Evolutionary conservation across 2,888 invertebrate species (phyloP).

Genomic region (Emesis furor): DNA sequence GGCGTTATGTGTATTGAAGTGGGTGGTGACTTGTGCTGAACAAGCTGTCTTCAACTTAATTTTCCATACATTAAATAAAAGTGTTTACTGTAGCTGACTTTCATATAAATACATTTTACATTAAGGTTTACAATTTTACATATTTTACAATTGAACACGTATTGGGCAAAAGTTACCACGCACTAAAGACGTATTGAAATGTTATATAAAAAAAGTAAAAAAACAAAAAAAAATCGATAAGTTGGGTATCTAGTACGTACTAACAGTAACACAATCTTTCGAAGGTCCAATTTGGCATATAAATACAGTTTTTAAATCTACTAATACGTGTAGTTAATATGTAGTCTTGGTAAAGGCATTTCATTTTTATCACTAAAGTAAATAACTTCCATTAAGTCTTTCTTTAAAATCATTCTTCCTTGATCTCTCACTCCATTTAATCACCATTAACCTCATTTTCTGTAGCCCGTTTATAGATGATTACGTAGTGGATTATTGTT

Average conservation of each 20-base stretch:
- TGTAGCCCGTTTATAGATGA: constrained; percentile 71
- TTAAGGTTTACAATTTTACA: constrained; percentile 22
- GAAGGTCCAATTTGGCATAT: constrained; percentile 84
- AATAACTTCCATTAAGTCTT: constrained; percentile 83
- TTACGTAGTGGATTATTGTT: constrained; percentile 31
- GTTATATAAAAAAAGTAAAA: constrained; percentile 78
- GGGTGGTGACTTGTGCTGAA: constrained; percentile 60
- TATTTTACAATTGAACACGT: constrained; percentile 5
- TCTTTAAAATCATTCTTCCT: constrained; percentile 83
- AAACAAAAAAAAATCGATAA: constrained; percentile 76
- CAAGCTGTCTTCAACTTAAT: constrained; percentile 30
- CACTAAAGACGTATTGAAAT: constrained; percentile 78
- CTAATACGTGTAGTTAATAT: constrained; percentile 77
- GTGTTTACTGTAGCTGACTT: constrained; percentile 6
- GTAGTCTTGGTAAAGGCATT: constrained; percentile 77
- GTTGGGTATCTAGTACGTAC: constrained; percentile 80
- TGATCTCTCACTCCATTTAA: constrained; percentile 82
- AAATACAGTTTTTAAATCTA: constrained; percentile 76
- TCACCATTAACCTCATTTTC: constrained; percentile 86
- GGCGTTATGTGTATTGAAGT: constrained; percentile 52
- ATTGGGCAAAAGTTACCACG: constrained; percentile 76
- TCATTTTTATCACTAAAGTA: constrained; percentile 74
- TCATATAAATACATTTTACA: constrained; percentile 16
- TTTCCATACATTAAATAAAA: constrained; percentile 20
- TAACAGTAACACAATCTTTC: constrained; percentile 78